Evolutionary conservation across 1,140 invertebrate species (phyloP).

Genomic region (Procambarus clarkii): DNA sequence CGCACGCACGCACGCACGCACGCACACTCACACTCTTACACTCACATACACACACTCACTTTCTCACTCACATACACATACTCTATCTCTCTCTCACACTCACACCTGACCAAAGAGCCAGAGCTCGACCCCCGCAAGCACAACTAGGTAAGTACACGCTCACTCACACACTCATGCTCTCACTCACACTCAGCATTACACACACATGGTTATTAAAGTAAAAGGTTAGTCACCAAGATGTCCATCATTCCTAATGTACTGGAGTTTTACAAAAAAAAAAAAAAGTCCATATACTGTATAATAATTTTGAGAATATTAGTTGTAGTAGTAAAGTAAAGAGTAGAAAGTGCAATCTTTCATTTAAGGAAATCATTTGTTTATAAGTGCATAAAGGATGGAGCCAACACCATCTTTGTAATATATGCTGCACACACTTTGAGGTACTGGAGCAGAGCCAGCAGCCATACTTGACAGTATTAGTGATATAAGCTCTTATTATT

Average conservation of each 20-base stretch:
- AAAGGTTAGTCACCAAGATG: background rate
- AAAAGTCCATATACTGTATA: background rate
- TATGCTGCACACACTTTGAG: conserved; percentile 36
- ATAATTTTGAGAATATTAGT: background rate
- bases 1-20: background rate
- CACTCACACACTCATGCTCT: too few species aligned
- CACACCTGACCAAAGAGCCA: too few species aligned
- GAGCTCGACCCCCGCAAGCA: too few species aligned
- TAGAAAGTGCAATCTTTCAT: conserved; percentile 36
- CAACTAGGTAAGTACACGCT: too few species aligned
- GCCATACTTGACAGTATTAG: conserved; percentile 21
- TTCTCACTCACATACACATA: too few species aligned
- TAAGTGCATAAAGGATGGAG: conserved; percentile 43
- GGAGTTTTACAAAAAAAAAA: background rate
- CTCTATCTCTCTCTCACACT: too few species aligned
- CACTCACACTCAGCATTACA: conserved; percentile 10
- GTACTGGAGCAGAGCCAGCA: conserved; percentile 32
- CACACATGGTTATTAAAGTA: conserved; percentile 2
- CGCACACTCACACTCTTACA: too few species aligned
- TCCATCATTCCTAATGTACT: conserved; percentile 36
- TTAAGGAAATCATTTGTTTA: background rate
- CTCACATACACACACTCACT: too few species aligned
- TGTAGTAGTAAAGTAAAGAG: conserved; percentile 11
- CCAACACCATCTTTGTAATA: conserved; percentile 22
- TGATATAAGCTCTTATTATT: conserved; percentile 9